These are phyloP conservation scores for Heliconius melpomene DNA, from an alignment of 1,140 invertebrate genomes.

Conservation along the genomic window DNA sequence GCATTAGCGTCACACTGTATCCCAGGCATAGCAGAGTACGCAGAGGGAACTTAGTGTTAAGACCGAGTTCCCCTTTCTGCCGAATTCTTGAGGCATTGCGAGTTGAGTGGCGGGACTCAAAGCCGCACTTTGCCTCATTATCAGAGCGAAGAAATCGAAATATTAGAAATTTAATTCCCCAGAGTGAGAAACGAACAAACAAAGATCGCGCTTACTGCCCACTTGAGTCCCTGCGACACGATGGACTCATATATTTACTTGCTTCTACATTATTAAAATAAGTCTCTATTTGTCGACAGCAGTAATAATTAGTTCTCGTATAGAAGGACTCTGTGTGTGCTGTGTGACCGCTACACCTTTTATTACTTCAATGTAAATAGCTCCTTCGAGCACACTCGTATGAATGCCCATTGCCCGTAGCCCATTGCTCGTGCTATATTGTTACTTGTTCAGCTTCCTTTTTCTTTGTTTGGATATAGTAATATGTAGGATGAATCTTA, in stretches of 20 bases:
- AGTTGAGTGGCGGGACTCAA: no score
- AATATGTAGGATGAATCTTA: no score
- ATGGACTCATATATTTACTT: neutral
- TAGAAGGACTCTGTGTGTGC: neutral
- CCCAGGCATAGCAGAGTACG: no score
- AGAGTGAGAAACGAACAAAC: neutral
- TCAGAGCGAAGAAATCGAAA: no score
- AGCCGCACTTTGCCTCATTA: no score
- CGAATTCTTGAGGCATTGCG: no score
- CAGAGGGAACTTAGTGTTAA: no score
- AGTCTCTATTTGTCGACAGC: neutral
- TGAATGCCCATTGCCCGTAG: neutral
- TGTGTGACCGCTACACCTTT: slow-evolving; percentile 8
- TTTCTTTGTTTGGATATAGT: neutral
- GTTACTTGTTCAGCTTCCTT: neutral
- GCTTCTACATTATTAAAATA: no score
- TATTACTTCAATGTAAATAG: slow-evolving; percentile 8
- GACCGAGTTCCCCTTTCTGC: no score
- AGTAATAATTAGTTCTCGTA: neutral
- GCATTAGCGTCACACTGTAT: no score
- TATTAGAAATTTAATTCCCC: neutral
- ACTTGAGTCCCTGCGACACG: no score
- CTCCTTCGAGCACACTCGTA: neutral
- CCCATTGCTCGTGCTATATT: neutral
- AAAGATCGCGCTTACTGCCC: neutral